Conservation (phyloP, 2,888 invertebrate species). For the Volucella zonaria region DNA sequence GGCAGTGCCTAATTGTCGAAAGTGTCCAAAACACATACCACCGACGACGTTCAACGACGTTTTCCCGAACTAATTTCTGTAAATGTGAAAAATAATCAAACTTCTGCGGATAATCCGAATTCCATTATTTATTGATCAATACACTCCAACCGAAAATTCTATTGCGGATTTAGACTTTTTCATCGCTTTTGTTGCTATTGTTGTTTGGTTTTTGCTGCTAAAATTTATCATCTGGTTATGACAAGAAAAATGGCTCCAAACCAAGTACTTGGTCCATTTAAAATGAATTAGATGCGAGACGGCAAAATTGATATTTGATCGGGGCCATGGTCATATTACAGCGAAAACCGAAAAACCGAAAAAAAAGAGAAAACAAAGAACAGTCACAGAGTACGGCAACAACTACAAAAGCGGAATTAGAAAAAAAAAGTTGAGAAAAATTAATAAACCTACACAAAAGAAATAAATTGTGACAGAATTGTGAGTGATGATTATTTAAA, state of each 20-base stretch:
- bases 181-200: conserved; percentile 18
- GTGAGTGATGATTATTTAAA: conserved; percentile 44
- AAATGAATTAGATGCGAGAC: conserved; percentile 53
- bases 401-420: neutral
- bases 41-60: conserved; percentile 1
- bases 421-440: neutral
- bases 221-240: conserved; percentile 71
- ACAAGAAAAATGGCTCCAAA: conserved; percentile 65
- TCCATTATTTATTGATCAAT: conserved; percentile 69
- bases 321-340: neutral
- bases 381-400: conserved; percentile 9
- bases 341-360: too few species aligned
- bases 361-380: neutral
- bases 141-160: conserved; percentile 20
- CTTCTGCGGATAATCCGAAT: conserved; percentile 51
- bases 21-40: conserved; percentile 52
- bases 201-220: conserved; percentile 22
- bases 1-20: conserved; percentile 49
- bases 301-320: conserved; percentile 50
- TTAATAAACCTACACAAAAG: conserved; percentile 9
- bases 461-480: conserved; percentile 1
- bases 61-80: conserved; percentile 57
- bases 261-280: conserved; percentile 63
- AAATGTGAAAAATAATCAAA: conserved; percentile 52
- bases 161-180: neutral